Evolutionary conservation across 2,113 vertebrate species (phyloP).

Genomic region (Xenopus tropicalis): DNA sequence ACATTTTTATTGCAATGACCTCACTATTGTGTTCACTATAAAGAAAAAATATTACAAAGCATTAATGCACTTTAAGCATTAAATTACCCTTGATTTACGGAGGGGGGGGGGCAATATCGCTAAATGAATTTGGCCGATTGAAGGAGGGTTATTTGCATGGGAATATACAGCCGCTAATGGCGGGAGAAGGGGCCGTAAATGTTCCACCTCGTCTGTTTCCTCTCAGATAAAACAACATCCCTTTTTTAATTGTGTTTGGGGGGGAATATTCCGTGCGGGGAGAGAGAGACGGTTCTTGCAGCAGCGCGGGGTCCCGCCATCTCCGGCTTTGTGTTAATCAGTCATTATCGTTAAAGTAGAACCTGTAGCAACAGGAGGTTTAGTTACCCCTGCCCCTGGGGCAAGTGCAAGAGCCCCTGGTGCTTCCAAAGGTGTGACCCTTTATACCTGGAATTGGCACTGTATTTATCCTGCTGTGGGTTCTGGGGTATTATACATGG

Average conservation of each 20-base stretch:
- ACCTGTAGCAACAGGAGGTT: too few species aligned
- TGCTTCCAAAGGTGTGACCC: too few species aligned
- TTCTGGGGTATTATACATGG: too few species aligned
- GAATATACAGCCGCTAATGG: conserved; percentile 67
- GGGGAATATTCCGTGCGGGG: too few species aligned
- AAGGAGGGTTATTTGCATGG: conserved; percentile 66
- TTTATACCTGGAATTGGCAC: too few species aligned
- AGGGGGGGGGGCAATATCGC: conserved; percentile 61
- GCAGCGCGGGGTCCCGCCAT: too few species aligned
- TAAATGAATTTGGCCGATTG: conserved; percentile 65
- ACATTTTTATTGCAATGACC: conserved; percentile 80
- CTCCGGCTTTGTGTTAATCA: too few species aligned
- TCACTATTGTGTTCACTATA: conserved; percentile 80
- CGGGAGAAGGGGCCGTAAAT: conserved; percentile 63
- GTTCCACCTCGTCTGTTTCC: conserved; percentile 33
- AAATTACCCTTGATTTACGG: conserved; percentile 72
- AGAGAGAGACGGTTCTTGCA: too few species aligned
- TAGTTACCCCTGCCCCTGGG: too few species aligned
- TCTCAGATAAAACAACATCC: neutral
- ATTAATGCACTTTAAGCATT: conserved; percentile 67
- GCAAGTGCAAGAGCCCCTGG: too few species aligned
- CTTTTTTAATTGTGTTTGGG: neutral
- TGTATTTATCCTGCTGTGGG: too few species aligned
- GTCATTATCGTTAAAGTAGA: too few species aligned
- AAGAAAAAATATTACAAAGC: conserved; percentile 79